These are phyloP conservation scores for Shinisaurus crocodilurus DNA, from an alignment of 2,113 vertebrate species.

Conservation along the genomic window DNA sequence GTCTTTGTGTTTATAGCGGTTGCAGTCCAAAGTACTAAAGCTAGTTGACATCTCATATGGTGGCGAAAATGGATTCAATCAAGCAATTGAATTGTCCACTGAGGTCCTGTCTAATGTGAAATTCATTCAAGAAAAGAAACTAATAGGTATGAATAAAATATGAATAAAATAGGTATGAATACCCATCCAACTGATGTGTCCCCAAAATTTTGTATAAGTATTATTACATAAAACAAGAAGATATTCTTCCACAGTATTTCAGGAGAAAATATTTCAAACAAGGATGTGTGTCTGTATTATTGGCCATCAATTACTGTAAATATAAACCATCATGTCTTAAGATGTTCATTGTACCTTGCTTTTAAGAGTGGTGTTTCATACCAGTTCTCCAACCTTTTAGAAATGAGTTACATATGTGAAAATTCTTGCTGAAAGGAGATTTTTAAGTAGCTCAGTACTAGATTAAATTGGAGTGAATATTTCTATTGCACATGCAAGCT, in stretches of 20 bases:
- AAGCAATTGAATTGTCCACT: constrained; percentile 98
- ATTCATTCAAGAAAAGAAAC: constrained; percentile 99
- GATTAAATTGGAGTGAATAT: neutral
- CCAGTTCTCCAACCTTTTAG: neutral
- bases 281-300: neutral
- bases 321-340: neutral
- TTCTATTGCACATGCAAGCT: neutral
- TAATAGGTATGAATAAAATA: constrained; percentile 88
- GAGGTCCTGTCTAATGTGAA: constrained; percentile 99
- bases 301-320: neutral
- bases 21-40: constrained; percentile 99
- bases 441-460: neutral
- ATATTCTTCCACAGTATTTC: neutral
- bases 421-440: neutral
- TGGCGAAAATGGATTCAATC: constrained; percentile 99
- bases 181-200: neutral
- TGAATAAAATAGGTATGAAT: constrained; percentile 92
- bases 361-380: neutral
- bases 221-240: neutral
- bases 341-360: neutral
- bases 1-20: constrained; percentile 80
- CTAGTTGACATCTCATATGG: constrained; percentile 99
- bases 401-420: neutral
- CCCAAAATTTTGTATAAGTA: neutral
- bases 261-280: neutral